phyloP scores from a whole-genome alignment of 1,140 invertebrate species.

The Thaumatotibia leucotreta region DNA sequence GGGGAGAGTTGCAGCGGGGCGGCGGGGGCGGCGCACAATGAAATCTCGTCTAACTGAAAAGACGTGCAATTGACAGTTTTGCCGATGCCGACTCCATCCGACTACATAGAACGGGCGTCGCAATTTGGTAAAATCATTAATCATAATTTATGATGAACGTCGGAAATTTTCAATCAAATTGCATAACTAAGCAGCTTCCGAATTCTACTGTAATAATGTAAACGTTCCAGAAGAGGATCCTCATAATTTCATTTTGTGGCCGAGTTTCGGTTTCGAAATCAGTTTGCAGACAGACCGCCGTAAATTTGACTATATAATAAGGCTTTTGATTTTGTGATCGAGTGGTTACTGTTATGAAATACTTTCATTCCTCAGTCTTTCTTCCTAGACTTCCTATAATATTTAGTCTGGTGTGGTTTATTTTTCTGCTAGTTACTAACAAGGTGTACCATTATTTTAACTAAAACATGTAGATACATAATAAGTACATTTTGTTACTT shows the following conservation, averaged over 20 bases:
- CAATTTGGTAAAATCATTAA: conserved; percentile 4
- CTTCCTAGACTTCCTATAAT: no score
- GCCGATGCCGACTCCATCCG: background rate
- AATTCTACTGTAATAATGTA: background rate
- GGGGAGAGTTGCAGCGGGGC: background rate
- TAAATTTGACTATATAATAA: background rate
- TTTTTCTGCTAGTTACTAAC: no score
- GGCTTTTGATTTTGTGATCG: background rate
- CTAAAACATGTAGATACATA: no score
- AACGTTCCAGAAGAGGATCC: background rate
- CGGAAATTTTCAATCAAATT: conserved; percentile 10
- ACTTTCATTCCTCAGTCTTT: background rate
- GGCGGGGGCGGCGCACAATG: conserved; percentile 11
- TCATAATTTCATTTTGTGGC: conserved; percentile 3
- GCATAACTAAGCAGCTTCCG: conserved; percentile 3
- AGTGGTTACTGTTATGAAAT: background rate
- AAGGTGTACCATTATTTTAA: no score
- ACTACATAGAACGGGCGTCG: conserved; percentile 1
- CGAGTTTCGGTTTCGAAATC: background rate
- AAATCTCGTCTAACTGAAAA: conserved; percentile 13
- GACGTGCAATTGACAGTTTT: conserved; percentile 10
- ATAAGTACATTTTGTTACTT: no score
- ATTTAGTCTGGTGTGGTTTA: no score
- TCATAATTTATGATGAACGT: background rate
- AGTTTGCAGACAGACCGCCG: background rate